Conservation (phyloP, 2,888 invertebrate genomes). For the Drosophila percnosoma region DNA sequence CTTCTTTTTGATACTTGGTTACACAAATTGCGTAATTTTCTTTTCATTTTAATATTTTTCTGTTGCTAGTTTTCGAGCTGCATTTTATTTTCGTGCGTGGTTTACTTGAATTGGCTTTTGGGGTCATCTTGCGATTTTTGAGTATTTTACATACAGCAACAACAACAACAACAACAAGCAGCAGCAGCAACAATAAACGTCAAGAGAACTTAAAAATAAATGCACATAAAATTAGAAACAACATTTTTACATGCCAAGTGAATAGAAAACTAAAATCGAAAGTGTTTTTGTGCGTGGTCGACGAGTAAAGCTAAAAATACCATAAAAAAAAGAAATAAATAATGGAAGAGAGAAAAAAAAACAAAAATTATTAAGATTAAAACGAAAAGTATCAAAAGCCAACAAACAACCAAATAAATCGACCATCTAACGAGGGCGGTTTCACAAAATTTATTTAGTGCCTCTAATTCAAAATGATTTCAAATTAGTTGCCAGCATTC, state of each 20-base stretch:
- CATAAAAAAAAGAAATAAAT: constrained; percentile 27
- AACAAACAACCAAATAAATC: constrained; percentile 37
- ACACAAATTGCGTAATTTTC: constrained; percentile 66
- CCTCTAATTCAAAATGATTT: not conserved
- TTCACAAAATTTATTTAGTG: constrained; percentile 4
- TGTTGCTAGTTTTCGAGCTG: constrained; percentile 22
- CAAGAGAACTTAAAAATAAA: constrained; percentile 69
- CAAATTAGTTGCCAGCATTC: not conserved
- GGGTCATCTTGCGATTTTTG: constrained; percentile 78
- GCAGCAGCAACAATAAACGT: constrained; percentile 23
- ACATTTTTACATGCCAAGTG: constrained; percentile 57
- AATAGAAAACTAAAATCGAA: constrained; percentile 54
- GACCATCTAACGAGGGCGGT: constrained; percentile 45
- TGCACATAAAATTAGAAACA: constrained; percentile 73
- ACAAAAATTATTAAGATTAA: constrained; percentile 23
- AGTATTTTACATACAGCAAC: constrained; percentile 43
- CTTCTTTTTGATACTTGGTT: constrained; percentile 11
- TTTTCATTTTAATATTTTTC: constrained; percentile 14
- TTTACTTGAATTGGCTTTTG: constrained; percentile 57
- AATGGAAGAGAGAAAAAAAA: constrained; percentile 13
- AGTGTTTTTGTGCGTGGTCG: constrained; percentile 66
- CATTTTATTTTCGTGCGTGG: constrained; percentile 52
- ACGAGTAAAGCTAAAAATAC: constrained; percentile 64
- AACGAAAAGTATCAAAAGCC: constrained; percentile 22
- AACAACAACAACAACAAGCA: constrained; percentile 24